Percentiles rank a stretch among this genome's conserved stretches.
Evolutionary conservation across 2,888 invertebrate species (phyloP).

Genomic region (Cantharis lateralis): DNA sequence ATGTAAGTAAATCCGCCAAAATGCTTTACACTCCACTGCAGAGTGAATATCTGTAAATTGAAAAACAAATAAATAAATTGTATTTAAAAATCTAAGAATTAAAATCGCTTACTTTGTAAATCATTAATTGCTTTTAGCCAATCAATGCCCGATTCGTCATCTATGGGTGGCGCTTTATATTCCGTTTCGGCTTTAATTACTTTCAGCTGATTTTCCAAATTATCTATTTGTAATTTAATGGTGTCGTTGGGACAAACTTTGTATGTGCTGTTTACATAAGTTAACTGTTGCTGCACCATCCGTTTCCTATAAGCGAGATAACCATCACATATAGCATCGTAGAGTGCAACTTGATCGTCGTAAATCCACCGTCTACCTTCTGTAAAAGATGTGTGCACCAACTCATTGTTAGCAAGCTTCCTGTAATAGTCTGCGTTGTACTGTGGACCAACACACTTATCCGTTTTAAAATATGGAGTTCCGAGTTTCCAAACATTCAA

Average conservation of each 20-base stretch:
- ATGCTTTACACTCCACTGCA: constrained; percentile 66
- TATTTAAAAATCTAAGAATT: too few relatives aligned
- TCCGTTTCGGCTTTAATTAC: constrained; percentile 18
- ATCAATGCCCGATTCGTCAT: constrained; percentile 58
- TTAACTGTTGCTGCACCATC: not conserved
- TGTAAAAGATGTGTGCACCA: constrained; percentile 40
- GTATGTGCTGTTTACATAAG: not conserved
- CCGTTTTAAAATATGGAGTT: constrained; percentile 72
- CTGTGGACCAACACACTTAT: constrained; percentile 59
- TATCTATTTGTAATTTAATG: constrained; percentile 38
- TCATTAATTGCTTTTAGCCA: constrained; percentile 62
- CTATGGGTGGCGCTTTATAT: constrained; percentile 36
- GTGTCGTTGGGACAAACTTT: constrained; percentile 33
- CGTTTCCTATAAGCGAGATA: constrained; percentile 47
- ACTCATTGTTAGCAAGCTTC: constrained; percentile 49
- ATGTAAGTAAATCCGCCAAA: constrained; percentile 75
- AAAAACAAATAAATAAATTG: too few relatives aligned
- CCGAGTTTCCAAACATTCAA: constrained; percentile 46
- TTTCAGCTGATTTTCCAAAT: constrained; percentile 17
- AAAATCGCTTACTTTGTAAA: constrained; percentile 41
- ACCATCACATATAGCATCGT: constrained; percentile 52
- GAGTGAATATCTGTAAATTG: constrained; percentile 59
- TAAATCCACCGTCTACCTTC: constrained; percentile 57
- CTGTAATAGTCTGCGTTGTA: constrained; percentile 61
- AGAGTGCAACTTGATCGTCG: constrained; percentile 62